These are phyloP conservation scores for Lepisosteus osseus DNA, from an alignment of 2,113 vertebrate species.

Conservation along the genomic window DNA sequence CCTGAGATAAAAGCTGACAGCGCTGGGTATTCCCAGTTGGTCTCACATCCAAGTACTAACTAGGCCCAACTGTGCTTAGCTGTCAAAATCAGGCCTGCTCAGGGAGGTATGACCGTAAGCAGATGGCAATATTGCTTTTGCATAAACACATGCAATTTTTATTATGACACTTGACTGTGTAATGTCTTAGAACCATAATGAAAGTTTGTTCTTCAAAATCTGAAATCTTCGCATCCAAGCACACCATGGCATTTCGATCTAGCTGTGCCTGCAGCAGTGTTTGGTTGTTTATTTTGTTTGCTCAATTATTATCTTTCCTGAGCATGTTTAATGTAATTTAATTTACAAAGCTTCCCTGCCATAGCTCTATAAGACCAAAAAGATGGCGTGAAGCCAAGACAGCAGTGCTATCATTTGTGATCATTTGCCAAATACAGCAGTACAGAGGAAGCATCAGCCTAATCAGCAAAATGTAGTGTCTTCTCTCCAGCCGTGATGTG, in stretches of 20 bases:
- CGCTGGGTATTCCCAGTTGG: too few relatives aligned
- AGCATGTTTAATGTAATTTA: slow-evolving; percentile 28
- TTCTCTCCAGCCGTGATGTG: slow-evolving; percentile 62
- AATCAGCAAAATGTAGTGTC: slow-evolving; percentile 56
- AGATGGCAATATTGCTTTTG: too few relatives aligned
- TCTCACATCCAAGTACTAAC: too few relatives aligned
- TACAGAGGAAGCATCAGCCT: slow-evolving; percentile 61
- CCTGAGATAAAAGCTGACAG: too few relatives aligned
- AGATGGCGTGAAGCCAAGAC: slow-evolving; percentile 52
- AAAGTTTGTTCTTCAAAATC: background rate
- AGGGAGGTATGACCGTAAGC: too few relatives aligned
- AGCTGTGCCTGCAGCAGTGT: slow-evolving; percentile 10
- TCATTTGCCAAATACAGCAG: slow-evolving; percentile 66
- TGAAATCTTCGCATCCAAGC: background rate
- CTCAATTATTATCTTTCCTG: slow-evolving; percentile 19
- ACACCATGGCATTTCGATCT: background rate
- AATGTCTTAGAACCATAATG: background rate
- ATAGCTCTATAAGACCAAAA: slow-evolving; percentile 23
- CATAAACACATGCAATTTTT: too few relatives aligned
- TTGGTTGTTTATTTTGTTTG: slow-evolving; percentile 21
- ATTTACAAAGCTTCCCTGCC: slow-evolving; percentile 14
- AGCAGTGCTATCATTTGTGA: slow-evolving; percentile 57
- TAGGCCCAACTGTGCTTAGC: too few relatives aligned
- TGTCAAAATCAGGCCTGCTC: too few relatives aligned
- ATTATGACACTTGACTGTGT: background rate